A percentile compares a stretch with the other conserved stretches of the same genome.
phyloP scores from a whole-genome alignment of 1,140 invertebrate species.

The Diabrotica undecimpunctata region DNA sequence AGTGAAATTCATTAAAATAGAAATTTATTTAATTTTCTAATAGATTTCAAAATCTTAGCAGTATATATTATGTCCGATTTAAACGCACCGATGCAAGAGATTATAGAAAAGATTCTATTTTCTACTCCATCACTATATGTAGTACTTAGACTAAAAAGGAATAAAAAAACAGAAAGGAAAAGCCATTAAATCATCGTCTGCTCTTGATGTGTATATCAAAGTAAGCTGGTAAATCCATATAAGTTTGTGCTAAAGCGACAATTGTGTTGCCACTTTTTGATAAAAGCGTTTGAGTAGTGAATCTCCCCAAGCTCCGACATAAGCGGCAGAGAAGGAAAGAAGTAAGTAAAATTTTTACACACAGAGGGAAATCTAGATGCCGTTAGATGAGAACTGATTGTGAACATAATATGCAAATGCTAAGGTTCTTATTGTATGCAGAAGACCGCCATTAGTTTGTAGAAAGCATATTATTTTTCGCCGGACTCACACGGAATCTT shows the following conservation, averaged over 20 bases:
- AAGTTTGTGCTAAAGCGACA: slow-evolving; percentile 1
- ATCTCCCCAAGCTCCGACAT: neutral
- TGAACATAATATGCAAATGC: neutral
- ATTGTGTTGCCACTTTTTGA: neutral
- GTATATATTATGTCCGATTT: no score
- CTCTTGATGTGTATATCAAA: slow-evolving; percentile 1
- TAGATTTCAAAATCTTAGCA: no score
- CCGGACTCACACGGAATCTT: no score
- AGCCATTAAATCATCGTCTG: slow-evolving; percentile 2
- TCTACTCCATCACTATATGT: neutral
- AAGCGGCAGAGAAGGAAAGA: neutral
- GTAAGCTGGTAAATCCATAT: neutral
- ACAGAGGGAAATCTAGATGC: neutral
- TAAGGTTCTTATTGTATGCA: neutral
- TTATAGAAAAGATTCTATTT: no score
- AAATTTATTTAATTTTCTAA: no score
- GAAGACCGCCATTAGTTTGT: neutral
- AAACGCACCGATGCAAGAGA: no score
- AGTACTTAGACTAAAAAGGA: neutral
- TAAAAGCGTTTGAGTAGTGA: neutral
- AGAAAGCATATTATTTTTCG: no score
- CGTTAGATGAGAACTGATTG: neutral
- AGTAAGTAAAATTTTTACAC: slow-evolving; percentile 1
- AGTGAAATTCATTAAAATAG: no score
- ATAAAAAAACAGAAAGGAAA: neutral